Evolutionary conservation across 2,888 invertebrate species (phyloP), one percentile per base, ranked within the genome.

Genomic region (Stenotaenia linearis): DNA sequence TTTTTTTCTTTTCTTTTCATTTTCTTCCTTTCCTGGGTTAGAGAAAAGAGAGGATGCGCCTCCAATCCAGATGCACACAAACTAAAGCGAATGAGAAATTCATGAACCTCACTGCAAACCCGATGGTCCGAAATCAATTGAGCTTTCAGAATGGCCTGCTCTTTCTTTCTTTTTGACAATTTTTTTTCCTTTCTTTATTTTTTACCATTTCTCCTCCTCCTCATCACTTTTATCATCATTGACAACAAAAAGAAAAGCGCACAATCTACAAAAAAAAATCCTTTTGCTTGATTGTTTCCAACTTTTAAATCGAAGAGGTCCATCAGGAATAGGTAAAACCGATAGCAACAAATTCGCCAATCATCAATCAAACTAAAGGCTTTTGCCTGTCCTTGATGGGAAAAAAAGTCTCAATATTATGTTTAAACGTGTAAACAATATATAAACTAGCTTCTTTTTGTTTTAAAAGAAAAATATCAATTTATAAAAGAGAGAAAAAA

Each of bases 11-110:
- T 21, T 56, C 56, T 4, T 56, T 56, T 56, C 21, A 21, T 56
- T 56, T 56, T 21, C 56, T 56, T 56, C 56, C 21, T 15, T 56
- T n/a, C 56, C 56, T 56, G n/a, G n/a, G 15, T 56, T 56, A 56
- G 21, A 56, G 56, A 56, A 56, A 56, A 23, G 21, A 56, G 56
- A 56, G 56, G 56, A 56, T 56, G 56, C 56, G 56, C 56, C 56
- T 56, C 56, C 56, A 56, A 56, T 56, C 56, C 56, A 56, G 56
- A 56, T 56, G 56, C 56, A 56, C 56, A 56, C 56, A 56, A 56
- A 56, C 56, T 56, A 56, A 56, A 56, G 56, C 56, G 56, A 56
- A 56, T 56, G 56, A 56, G 56, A 56, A 56, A 56, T 56, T 56
- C 56, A 56, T 56, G 56, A 56, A 56, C 56, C 56, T 56, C 21